Conservation (phyloP, 2,797 vertebrate species). For the Hafferia zeledoni region DNA sequence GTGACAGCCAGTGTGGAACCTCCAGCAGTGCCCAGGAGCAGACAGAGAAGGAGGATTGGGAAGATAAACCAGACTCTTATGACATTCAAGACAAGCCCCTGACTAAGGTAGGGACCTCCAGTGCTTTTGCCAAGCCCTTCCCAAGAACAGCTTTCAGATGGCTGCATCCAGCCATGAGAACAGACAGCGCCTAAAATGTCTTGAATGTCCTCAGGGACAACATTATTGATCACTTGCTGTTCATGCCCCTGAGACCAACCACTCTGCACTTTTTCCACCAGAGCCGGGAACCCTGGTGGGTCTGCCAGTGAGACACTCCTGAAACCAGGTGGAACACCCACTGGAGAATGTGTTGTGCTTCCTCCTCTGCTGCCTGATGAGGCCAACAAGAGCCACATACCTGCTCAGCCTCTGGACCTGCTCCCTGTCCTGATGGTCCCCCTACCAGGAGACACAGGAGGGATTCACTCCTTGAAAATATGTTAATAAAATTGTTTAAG, state of each 20-base stretch:
- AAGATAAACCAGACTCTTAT: not conserved
- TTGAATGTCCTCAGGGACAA: not conserved
- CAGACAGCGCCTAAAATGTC: rapidly evolving
- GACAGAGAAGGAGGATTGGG: no score
- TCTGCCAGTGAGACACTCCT: not conserved
- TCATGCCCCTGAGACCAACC: not conserved
- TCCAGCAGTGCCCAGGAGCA: not conserved
- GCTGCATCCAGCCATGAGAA: not conserved
- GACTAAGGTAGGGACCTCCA: not conserved
- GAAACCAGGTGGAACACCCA: rapidly evolving
- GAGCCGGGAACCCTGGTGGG: not conserved
- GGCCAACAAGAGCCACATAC: not conserved
- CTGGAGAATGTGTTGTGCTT: rapidly evolving
- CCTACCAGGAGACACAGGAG: not conserved
- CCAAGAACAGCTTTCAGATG: not conserved
- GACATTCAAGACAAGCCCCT: not conserved
- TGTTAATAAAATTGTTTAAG: not conserved
- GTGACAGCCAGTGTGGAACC: rapidly evolving
- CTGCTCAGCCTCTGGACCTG: not conserved
- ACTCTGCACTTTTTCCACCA: not conserved
- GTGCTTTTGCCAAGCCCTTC: not conserved
- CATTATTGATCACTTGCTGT: rapidly evolving
- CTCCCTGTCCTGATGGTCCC: not conserved
- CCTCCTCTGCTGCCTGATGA: not conserved
- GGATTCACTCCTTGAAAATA: not conserved